A percentile compares a stretch with the other conserved stretches of the same genome.
Conservation (phyloP, 2,888 invertebrate species). For the Pherbina coryleti region DNA sequence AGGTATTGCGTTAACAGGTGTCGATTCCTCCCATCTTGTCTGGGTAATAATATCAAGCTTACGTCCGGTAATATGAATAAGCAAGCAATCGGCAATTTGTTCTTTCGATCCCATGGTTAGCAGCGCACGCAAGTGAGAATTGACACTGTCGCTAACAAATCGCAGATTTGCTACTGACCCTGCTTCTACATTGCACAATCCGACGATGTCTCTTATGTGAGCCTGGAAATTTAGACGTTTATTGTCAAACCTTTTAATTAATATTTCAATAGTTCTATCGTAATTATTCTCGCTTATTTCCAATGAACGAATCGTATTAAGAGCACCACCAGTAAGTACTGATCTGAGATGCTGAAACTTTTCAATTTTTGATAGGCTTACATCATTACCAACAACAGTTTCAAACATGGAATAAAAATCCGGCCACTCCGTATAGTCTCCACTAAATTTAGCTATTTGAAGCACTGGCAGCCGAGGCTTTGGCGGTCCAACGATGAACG, state of each 20-base stretch:
- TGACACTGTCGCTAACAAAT: conserved; percentile 30
- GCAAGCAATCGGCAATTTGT: conserved; percentile 38
- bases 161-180: conserved; percentile 38
- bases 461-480: conserved; percentile 26
- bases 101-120: conserved; percentile 39
- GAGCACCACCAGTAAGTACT: conserved; percentile 26
- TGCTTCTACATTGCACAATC: conserved; percentile 29
- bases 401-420: conserved; percentile 43
- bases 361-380: conserved; percentile 38
- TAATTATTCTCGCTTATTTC: conserved; percentile 43
- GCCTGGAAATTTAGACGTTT: conserved; percentile 40
- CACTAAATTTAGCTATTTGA: conserved; percentile 38
- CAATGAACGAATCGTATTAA: conserved; percentile 42
- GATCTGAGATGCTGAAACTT: conserved; percentile 43
- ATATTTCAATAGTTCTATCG: conserved; percentile 40
- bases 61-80: conserved; percentile 31
- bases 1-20: neutral
- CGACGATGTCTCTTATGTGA: conserved; percentile 39
- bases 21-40: conserved; percentile 37
- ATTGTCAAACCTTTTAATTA: conserved; percentile 41
- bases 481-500: neutral
- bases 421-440: conserved; percentile 39
- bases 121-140: conserved; percentile 41
- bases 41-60: conserved; percentile 35
- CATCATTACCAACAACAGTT: conserved; percentile 35